Evolutionary conservation across 2,888 invertebrate species (phyloP).

Genomic region (Epistrophe grossulariae): DNA sequence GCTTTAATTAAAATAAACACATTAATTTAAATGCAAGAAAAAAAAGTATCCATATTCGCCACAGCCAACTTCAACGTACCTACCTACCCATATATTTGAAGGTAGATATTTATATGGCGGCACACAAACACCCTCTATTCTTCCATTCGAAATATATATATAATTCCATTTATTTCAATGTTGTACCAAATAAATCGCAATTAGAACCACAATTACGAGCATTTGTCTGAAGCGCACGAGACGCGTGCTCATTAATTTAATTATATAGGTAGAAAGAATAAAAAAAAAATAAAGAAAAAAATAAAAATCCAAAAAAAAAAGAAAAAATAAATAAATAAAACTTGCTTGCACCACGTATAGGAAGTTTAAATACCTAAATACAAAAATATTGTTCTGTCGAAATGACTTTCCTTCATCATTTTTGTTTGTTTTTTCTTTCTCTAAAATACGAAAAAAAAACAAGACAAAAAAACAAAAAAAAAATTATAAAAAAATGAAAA

Average conservation of each 20-base stretch:
- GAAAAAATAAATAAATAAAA: constrained; percentile 2
- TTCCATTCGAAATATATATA: not conserved
- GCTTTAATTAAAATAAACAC: constrained; percentile 24
- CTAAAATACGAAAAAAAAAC: not conserved
- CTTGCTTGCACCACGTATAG: constrained; percentile 28
- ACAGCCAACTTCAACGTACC: constrained; percentile 16
- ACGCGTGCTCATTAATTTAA: constrained; percentile 69
- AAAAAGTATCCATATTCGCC: constrained; percentile 10
- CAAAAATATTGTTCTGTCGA: constrained; percentile 38
- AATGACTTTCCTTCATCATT: constrained; percentile 12
- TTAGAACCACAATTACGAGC: constrained; percentile 64
- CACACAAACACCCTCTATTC: constrained; percentile 9
- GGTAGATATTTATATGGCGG: not conserved
- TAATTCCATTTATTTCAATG: constrained; percentile 60
- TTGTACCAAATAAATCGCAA: constrained; percentile 67
- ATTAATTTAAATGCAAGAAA: constrained; percentile 22
- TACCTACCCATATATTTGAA: too few species aligned
- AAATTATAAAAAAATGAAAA: not conserved
- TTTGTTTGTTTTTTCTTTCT: constrained; percentile 3
- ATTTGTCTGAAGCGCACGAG: constrained; percentile 47
- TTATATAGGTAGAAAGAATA: constrained; percentile 28
- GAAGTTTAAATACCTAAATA: not conserved
- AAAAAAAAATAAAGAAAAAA: not conserved
- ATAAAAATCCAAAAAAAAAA: not conserved
- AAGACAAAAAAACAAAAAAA: not conserved